Evolutionary conservation across 2,113 vertebrate genomes (phyloP).

Genomic region (Labeo rohita): DNA sequence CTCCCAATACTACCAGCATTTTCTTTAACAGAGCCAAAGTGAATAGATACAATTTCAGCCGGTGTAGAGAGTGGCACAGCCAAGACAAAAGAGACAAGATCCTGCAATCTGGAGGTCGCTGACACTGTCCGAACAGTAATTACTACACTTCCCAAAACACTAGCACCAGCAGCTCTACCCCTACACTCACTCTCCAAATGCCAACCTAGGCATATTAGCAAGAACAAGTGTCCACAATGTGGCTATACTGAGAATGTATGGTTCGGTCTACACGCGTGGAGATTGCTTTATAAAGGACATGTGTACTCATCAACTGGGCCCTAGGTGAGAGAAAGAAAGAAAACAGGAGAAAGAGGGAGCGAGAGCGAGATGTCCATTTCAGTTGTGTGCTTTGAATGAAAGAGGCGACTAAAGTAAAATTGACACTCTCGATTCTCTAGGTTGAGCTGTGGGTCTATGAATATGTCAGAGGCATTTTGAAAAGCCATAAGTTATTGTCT

Average conservation of each 20-base stretch:
- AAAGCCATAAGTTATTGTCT: conserved; percentile 62
- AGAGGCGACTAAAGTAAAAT: conserved; percentile 58
- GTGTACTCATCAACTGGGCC: conserved; percentile 21
- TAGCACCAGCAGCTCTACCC: conserved; percentile 65
- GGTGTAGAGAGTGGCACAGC: conserved; percentile 74
- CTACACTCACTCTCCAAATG: conserved; percentile 49
- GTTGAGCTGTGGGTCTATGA: conserved; percentile 53
- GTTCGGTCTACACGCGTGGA: conserved; percentile 57
- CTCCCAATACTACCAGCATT: conserved; percentile 85
- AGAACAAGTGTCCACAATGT: conserved; percentile 58
- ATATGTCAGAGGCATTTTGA: conserved; percentile 63
- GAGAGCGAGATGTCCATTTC: conserved; percentile 51
- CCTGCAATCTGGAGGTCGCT: conserved; percentile 92
- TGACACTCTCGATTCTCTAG: conserved; percentile 53
- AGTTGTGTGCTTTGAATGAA: conserved; percentile 54
- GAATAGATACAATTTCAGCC: conserved; percentile 89
- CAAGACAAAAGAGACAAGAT: conserved; percentile 95
- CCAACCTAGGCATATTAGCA: conserved; percentile 61
- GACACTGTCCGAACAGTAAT: conserved; percentile 91
- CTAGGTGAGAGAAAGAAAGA: conserved; percentile 22
- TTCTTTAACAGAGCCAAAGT: conserved; percentile 80
- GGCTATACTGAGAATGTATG: conserved; percentile 57
- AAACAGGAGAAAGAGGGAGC: background rate
- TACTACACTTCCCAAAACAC: conserved; percentile 92
- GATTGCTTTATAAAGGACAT: conserved; percentile 53